Evolutionary conservation across 2,113 vertebrate genomes (phyloP).

Genomic region (human (Homo sapiens)): DNA sequence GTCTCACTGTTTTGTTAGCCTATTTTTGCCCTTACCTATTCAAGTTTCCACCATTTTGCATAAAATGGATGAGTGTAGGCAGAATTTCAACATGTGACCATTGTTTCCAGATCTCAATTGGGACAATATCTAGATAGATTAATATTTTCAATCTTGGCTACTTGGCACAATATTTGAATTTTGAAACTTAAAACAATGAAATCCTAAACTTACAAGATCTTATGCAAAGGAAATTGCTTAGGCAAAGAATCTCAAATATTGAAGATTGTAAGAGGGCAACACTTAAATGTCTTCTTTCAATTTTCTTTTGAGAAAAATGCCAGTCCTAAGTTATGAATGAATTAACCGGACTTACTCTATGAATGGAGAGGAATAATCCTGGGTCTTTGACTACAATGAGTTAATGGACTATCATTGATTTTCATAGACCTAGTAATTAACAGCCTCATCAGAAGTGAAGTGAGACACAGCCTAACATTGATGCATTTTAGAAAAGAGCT

Average conservation of each 20-base stretch:
- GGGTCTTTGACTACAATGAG: not conserved
- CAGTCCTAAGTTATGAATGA: not conserved
- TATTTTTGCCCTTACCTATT: not conserved
- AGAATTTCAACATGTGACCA: not conserved
- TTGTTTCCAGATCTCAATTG: not conserved
- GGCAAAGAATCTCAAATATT: not conserved
- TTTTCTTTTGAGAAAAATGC: not conserved
- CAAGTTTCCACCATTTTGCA: not conserved
- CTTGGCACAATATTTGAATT: not conserved
- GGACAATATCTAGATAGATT: not conserved
- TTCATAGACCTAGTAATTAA: not conserved
- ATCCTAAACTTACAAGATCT: not conserved
- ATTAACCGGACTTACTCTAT: not conserved
- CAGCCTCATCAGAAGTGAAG: not conserved
- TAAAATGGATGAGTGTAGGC: not conserved
- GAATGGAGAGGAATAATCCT: not conserved
- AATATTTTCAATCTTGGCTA: not conserved
- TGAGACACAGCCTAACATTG: not conserved
- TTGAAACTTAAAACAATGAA: not conserved
- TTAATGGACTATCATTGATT: not conserved
- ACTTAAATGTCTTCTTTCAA: not conserved
- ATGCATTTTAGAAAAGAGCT: not conserved
- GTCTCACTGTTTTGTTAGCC: not conserved
- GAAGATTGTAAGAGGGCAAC: not conserved
- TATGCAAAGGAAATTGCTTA: not conserved